Percentiles rank a stretch among this genome's conserved stretches.
Evolutionary conservation across 2,797 vertebrate genomes (phyloP).

Genomic region (Sternotherus odoratus): DNA sequence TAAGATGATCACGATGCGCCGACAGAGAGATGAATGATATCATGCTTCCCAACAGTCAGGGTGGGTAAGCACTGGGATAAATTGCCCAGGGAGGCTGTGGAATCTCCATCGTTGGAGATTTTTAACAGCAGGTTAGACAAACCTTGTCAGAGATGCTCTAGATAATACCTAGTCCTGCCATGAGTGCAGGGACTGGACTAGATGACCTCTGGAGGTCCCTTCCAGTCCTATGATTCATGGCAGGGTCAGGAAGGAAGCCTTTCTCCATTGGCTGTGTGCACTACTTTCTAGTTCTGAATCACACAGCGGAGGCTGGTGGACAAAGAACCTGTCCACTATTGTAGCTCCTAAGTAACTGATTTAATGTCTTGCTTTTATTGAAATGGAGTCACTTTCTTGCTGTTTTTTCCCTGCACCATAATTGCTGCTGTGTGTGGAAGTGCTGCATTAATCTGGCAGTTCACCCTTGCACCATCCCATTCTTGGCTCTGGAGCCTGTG

Average conservation of each 20-base stretch:
- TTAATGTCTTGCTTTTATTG: background rate
- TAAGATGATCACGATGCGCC: too few species aligned
- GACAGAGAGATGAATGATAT: background rate
- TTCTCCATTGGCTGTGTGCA: fast-evolving
- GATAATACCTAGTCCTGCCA: too few species aligned
- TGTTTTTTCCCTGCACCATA: fast-evolving
- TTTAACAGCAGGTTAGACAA: too few species aligned
- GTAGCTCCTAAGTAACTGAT: fast-evolving
- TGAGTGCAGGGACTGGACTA: too few species aligned
- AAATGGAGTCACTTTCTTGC: fast-evolving
- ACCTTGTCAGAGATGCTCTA: too few species aligned
- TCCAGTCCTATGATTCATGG: background rate
- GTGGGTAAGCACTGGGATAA: too few species aligned
- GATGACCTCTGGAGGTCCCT: too few species aligned
- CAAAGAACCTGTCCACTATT: fast-evolving
- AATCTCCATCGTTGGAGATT: too few species aligned
- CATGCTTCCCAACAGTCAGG: background rate
- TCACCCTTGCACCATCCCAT: fast-evolving
- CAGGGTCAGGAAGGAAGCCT: background rate
- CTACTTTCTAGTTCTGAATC: background rate
- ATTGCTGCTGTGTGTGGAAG: fast-evolving
- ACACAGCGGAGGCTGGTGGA: fast-evolving
- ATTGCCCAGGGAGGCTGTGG: too few species aligned
- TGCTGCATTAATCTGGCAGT: background rate
- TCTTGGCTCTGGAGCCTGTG: background rate